A percentile compares a stretch with the other conserved stretches of the same genome.
These are phyloP conservation scores for Tachina fera DNA, from an alignment of 2,888 invertebrate genomes.

Conservation along the genomic window DNA sequence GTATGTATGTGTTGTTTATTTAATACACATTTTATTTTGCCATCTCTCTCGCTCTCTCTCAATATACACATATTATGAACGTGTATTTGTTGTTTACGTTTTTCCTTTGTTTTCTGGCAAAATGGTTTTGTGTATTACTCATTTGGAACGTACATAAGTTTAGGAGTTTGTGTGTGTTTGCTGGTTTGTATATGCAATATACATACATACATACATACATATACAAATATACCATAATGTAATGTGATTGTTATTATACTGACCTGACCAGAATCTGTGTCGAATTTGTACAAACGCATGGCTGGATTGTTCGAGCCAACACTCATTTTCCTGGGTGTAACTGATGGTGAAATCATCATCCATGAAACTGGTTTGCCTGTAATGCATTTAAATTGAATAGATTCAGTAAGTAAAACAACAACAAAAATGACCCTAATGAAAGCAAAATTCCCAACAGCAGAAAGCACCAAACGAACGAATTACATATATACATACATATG, in stretches of 20 bases:
- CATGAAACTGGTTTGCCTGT: conserved; percentile 92
- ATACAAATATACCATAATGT: conserved; percentile 53
- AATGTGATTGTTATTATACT: conserved; percentile 74
- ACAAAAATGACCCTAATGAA: conserved; percentile 12
- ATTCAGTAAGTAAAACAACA: conserved; percentile 55
- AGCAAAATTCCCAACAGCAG: conserved; percentile 33
- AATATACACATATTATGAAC: conserved; percentile 11
- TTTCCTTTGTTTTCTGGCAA: conserved; percentile 18
- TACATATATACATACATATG: too few species aligned
- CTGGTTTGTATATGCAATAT: conserved; percentile 11
- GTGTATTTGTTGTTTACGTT: conserved; percentile 8
- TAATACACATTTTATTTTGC: conserved; percentile 12
- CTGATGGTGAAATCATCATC: conserved; percentile 94
- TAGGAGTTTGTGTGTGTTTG: neutral
- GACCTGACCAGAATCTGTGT: conserved; percentile 93
- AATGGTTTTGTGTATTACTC: conserved; percentile 23
- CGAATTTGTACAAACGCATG: conserved; percentile 94
- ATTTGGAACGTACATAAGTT: neutral
- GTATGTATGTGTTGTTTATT: conserved; percentile 12
- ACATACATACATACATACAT: neutral
- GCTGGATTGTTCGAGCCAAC: conserved; percentile 94
- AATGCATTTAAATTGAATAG: conserved; percentile 71
- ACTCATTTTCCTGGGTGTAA: conserved; percentile 92
- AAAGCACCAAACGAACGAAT: conserved; percentile 38
- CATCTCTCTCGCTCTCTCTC: neutral